Conservation (phyloP, 2,797 vertebrate genomes). For the Amazonetta brasiliensis region DNA sequence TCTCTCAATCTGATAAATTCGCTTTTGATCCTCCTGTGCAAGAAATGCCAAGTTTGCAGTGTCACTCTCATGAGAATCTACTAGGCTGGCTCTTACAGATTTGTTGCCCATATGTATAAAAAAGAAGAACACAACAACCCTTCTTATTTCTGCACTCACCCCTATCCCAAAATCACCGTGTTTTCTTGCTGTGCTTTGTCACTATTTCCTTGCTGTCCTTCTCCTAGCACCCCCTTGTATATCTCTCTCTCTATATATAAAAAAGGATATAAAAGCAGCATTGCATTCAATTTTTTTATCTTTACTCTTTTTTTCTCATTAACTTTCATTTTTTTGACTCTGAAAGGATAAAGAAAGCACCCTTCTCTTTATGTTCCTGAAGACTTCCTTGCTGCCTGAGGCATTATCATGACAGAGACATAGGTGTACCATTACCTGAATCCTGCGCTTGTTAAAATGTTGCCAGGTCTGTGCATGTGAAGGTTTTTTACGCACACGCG, state of each 20-base stretch:
- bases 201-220: background rate
- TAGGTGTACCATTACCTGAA: constrained; percentile 60
- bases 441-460: constrained; percentile 55
- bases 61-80: background rate
- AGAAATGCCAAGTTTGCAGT: background rate
- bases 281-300: background rate
- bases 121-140: background rate
- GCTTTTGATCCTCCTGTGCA: constrained; percentile 72
- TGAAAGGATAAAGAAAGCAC: background rate
- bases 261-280: background rate
- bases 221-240: background rate
- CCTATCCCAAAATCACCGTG: background rate
- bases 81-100: too few relatives aligned
- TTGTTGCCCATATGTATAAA: background rate
- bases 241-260: too few relatives aligned
- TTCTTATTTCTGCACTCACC: background rate
- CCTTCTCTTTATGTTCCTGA: background rate
- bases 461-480: constrained; percentile 28
- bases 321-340: background rate
- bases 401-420: background rate
- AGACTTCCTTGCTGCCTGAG: background rate
- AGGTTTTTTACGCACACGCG: constrained; percentile 47
- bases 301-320: background rate
- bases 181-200: background rate
- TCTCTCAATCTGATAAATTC: constrained; percentile 67